Base-by-base conservation (phyloP, 2,797 vertebrate genomes). In the Coregonus suidteri region DNA sequence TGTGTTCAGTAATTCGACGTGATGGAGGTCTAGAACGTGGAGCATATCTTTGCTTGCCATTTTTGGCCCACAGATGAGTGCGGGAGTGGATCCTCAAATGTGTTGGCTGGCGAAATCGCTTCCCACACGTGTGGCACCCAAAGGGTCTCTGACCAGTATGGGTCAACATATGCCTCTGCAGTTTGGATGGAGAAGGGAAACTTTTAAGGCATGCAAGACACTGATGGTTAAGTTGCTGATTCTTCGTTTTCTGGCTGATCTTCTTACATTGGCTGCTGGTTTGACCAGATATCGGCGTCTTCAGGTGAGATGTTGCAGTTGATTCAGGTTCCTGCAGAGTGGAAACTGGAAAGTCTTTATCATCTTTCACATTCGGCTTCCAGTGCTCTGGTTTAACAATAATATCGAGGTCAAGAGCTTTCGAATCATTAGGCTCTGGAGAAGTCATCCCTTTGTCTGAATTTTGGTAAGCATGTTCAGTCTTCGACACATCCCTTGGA, bases 91-190 rank as follows among this genome's bases (percentile, higher is more conserved):
- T 76, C 77, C 84, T 88, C 70, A 90, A 51, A 73, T 90, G 86
- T 7, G 80, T 78, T 72, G 83, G 83, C 80, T 90, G 85, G 18
- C 79, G 52, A 69, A 89, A 88, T 51, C 77, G 79, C 82, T 88
- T 89, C 3, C 82, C 85, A 71, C 81, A 89, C 1, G 73, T 53
- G 25, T 86, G 78, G 67, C 88, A 89, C 59, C 76, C 76, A 62
- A 88, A 89, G n/a, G 81, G 83, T 16, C 77, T 86, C 73, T 89
- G 88, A 51, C 81, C 84, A 1, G 81, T 88, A 25, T 86, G 86
- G 67, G 74, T 86, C 78, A 90, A 68, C 51, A 82, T 66, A 79
- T 89, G 87, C 62, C 83, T 76, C 11, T 81, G 72, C 9, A 89
- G 83, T 76, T 90, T 90, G 25, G 81, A 89, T 15, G 64, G 30